phyloP scores from a whole-genome alignment of 2,113 vertebrate genomes.

The Capricornis sumatraensis region DNA sequence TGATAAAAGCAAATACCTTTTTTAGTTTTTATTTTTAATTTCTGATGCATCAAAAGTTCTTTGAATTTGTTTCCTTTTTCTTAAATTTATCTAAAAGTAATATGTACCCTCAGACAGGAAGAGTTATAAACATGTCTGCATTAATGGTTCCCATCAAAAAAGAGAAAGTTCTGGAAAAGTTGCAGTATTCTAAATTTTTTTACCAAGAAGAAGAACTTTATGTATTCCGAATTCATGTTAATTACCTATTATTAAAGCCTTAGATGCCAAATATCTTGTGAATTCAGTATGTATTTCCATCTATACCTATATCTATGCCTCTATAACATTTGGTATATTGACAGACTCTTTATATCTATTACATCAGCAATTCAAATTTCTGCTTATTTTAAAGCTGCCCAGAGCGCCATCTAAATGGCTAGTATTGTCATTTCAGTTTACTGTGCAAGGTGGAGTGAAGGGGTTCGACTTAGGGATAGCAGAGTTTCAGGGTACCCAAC shows the following conservation, averaged over 20 bases:
- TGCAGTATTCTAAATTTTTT: neutral
- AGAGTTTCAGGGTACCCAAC: neutral
- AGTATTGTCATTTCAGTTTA: neutral
- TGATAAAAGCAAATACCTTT: neutral
- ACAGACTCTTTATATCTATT: neutral
- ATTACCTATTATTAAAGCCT: neutral
- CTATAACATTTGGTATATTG: neutral
- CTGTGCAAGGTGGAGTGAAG: neutral
- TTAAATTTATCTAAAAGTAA: neutral
- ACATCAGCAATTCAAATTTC: conserved; percentile 2
- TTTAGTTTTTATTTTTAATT: neutral
- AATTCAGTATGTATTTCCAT: neutral
- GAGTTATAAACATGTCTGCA: neutral
- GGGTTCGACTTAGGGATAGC: neutral
- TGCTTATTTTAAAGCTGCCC: neutral
- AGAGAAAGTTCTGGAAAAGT: neutral
- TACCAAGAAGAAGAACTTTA: neutral
- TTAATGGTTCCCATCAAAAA: neutral
- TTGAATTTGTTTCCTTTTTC: conserved; percentile 8
- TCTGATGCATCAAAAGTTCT: neutral
- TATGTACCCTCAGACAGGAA: neutral
- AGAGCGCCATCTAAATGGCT: neutral
- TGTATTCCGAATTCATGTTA: neutral
- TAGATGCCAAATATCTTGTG: neutral
- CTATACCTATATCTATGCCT: neutral